Evolutionary conservation across 2,797 vertebrate species (phyloP).

Genomic region (Sarcoramphus papa): DNA sequence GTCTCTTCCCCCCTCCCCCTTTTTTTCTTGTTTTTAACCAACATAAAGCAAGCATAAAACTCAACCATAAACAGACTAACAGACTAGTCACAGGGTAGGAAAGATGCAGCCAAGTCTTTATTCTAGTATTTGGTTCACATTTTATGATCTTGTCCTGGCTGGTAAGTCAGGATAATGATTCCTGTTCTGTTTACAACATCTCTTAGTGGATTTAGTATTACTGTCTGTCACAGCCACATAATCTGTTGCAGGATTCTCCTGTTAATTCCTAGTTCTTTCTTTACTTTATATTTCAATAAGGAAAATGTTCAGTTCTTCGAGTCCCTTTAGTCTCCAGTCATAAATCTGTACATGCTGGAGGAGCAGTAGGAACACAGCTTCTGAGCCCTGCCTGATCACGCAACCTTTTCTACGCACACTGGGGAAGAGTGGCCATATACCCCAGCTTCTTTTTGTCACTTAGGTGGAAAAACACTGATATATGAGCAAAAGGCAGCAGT

Average conservation of each 20-base stretch:
- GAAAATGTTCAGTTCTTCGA: not conserved
- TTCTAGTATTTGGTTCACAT: not conserved
- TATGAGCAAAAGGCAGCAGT: not conserved
- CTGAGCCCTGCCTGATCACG: not conserved
- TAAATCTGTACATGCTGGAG: not conserved
- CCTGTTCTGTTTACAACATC: not conserved
- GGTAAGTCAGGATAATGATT: not conserved
- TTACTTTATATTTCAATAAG: not conserved
- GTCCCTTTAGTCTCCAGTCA: not conserved
- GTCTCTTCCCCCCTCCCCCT: rapidly evolving
- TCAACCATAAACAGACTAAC: not conserved
- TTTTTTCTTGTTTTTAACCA: not conserved
- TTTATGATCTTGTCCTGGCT: not conserved
- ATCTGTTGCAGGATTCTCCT: not conserved
- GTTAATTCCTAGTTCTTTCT: not conserved
- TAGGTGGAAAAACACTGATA: not conserved
- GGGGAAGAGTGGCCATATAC: not conserved
- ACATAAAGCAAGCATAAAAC: not conserved
- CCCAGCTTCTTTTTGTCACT: not conserved
- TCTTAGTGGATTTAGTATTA: not conserved
- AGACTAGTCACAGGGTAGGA: not conserved
- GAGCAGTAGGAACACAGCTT: not conserved
- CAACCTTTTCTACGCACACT: not conserved
- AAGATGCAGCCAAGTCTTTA: not conserved
- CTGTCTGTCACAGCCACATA: not conserved